Base-by-base conservation (phyloP, 2,888 invertebrate species). In the Xanthia icteritia region DNA sequence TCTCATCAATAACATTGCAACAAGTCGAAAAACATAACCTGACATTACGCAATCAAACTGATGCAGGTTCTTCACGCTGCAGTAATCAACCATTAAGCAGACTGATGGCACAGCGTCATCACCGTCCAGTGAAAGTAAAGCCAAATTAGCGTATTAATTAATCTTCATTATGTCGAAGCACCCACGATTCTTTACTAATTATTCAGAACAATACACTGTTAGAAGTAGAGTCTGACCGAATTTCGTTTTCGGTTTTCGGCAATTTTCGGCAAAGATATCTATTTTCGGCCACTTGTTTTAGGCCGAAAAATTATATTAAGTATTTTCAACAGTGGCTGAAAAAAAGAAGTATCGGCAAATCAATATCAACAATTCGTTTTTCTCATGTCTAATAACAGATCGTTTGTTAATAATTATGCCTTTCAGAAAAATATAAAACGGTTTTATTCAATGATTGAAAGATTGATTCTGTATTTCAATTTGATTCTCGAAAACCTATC, bases 131-230 rank as follows among this genome's bases (percentile, higher is more conserved):
- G 89, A 91, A 90, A 91, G 90, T 89, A 79, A 73, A 74, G 83
- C 81, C 75, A 86, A 87, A 88, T 88, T 88, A 85, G 73, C 81
- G 84, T 85, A 90, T 92, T 89, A 90, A 90, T 92, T 89, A 90
- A 91, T 92, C 90, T 90, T 89, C 83, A 88, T 90, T 86, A 89
- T 76, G 83, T 76, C 81, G 76, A 85, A 73, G 80, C 68, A 88
- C 81, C 81, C 83, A 85, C 84, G 71, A 76, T 82, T 68, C 65
- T 69, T 63, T 42, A 76, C 71, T 82, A 79, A 86, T 87, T 84
- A 73, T 73, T n/a, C 76, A 79, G 77, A 87, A 87, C 74, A 86
- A 83, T 81, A 69, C 75, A 31, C 66, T 73, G 15, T 73, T 64
- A 23, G 56, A 75, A 42, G 68, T 58, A 58, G n/a, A 58, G 58